phyloP scores from a whole-genome alignment of 2,113 vertebrate genomes.

The Hucho hucho region DNA sequence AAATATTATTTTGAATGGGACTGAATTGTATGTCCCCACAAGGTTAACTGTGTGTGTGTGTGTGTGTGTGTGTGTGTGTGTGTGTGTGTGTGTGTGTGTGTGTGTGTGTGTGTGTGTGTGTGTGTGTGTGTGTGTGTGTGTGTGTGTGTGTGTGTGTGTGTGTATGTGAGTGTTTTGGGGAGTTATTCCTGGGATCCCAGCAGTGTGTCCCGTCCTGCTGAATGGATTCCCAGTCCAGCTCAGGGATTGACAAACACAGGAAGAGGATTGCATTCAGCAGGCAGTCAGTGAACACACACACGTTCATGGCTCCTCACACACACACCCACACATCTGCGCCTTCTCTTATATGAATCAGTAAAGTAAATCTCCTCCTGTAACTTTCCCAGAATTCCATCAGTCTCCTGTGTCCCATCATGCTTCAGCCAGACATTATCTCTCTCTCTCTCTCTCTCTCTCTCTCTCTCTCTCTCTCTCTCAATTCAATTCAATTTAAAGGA shows the following conservation, averaged over 20 bases:
- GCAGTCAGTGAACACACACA: background rate
- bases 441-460: background rate
- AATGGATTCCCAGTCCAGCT: background rate
- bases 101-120: background rate
- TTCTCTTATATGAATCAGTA: background rate
- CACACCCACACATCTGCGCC: background rate
- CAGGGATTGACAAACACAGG: slow-evolving; percentile 4
- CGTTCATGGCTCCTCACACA: background rate
- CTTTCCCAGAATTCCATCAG: slow-evolving; percentile 5
- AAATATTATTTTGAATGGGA: no score
- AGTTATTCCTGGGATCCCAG: background rate
- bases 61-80: slow-evolving; percentile 26
- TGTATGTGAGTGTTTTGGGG: slow-evolving; percentile 16
- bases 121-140: slow-evolving; percentile 19
- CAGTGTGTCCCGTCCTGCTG: no score
- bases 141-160: slow-evolving; percentile 16
- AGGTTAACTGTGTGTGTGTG: slow-evolving; percentile 12
- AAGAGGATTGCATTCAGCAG: background rate
- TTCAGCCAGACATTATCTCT: background rate
- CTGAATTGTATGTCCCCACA: no score
- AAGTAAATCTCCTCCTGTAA: slow-evolving; percentile 2
- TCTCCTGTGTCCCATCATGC: slow-evolving; percentile 12
- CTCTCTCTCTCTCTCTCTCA: no score
- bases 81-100: slow-evolving; percentile 25
- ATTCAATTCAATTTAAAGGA: no score